Conservation (phyloP, 2,113 vertebrate genomes). For the Anser cygnoides region DNA sequence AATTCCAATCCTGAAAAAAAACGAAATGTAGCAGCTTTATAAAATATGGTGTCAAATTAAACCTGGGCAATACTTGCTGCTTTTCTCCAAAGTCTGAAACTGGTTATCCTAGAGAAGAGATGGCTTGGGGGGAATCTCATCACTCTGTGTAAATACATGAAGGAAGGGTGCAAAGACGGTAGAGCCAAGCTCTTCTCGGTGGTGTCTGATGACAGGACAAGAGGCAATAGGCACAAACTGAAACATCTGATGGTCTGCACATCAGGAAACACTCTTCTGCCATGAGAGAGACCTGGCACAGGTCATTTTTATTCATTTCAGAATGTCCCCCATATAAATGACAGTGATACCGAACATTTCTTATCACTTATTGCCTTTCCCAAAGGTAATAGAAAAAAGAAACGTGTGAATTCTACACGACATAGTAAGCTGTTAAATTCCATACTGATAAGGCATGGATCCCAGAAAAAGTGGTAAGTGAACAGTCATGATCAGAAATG, state of each 20-base stretch:
- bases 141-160: background rate
- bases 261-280: background rate
- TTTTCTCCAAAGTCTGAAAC: background rate
- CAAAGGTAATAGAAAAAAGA: background rate
- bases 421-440: background rate
- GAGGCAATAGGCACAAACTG: background rate
- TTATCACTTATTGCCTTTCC: background rate
- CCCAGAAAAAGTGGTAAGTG: background rate
- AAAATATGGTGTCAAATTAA: background rate
- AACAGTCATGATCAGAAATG: background rate
- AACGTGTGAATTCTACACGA: background rate
- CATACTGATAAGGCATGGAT: background rate
- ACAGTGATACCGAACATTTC: background rate
- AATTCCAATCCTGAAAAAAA: background rate
- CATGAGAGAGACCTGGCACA: background rate
- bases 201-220: background rate
- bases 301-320: background rate
- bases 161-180: background rate
- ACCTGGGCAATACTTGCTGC: background rate
- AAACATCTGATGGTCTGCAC: background rate
- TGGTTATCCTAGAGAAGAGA: background rate
- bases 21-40: background rate
- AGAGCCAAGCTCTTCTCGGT: background rate
- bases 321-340: background rate
- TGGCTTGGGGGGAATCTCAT: background rate